These are phyloP conservation scores for Campopleginae sp. DNA, from an alignment of 2,888 invertebrate genomes.

Conservation along the genomic window DNA sequence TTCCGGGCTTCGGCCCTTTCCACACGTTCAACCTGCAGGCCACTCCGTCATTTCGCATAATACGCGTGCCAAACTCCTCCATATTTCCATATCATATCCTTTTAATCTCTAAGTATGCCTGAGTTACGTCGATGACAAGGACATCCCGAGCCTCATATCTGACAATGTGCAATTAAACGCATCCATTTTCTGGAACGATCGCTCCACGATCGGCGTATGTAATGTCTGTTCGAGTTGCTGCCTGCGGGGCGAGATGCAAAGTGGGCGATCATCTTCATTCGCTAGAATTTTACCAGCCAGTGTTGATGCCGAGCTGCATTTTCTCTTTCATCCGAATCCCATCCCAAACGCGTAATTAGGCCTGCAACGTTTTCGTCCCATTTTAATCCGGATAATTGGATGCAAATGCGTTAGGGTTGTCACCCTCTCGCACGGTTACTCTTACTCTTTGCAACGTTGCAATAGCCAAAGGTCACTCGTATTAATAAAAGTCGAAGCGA, in stretches of 20 bases:
- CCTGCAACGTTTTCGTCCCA: neutral
- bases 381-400: constrained; percentile 19
- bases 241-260: neutral
- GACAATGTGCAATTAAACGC: neutral
- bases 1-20: constrained; percentile 51
- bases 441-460: constrained; percentile 30
- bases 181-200: neutral
- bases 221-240: neutral
- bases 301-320: neutral
- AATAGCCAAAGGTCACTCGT: constrained; percentile 60
- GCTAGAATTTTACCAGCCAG: neutral
- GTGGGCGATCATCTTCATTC: neutral
- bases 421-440: neutral
- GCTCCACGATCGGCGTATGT: too few relatives aligned
- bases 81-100: constrained; percentile 27
- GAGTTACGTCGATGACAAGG: constrained; percentile 25
- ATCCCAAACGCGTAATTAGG: neutral
- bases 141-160: neutral
- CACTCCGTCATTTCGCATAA: constrained; percentile 67
- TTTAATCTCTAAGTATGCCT: constrained; percentile 46
- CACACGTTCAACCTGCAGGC: constrained; percentile 34
- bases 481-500: constrained; percentile 65
- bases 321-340: neutral
- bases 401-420: neutral
- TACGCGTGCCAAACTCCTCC: constrained; percentile 57